phyloP scores from a whole-genome alignment of 2,797 vertebrate genomes.

The Microctenopoma steveboyesi region DNA sequence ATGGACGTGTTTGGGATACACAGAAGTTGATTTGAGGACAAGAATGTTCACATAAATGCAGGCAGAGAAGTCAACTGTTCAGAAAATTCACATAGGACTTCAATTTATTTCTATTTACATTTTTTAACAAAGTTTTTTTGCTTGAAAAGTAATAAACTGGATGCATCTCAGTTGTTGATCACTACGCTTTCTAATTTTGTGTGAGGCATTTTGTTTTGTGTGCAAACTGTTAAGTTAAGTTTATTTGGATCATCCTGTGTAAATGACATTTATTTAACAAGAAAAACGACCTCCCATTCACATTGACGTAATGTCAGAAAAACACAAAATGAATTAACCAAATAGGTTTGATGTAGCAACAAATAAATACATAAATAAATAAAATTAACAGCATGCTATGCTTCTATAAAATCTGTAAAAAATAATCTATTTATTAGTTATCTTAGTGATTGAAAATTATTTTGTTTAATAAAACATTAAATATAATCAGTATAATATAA shows the following conservation, averaged over 20 bases:
- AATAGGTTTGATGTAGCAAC: slow-evolving; percentile 5
- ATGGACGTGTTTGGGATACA: slow-evolving; percentile 1
- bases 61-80: not conserved
- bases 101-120: not conserved
- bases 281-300: not conserved
- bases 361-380: not conserved
- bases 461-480: not conserved
- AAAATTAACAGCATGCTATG: not conserved
- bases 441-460: slow-evolving; percentile 1
- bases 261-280: slow-evolving; percentile 1
- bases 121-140: not conserved
- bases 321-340: not conserved
- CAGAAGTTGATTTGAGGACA: not conserved
- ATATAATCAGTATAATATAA: not conserved
- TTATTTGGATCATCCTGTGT: not conserved
- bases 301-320: slow-evolving; percentile 1
- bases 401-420: not conserved
- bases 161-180: not conserved
- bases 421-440: not conserved
- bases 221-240: not conserved
- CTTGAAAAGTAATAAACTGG: not conserved
- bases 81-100: not conserved
- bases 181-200: not conserved
- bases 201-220: not conserved
- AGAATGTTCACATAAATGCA: not conserved